Base-by-base conservation (phyloP, 2,888 invertebrate species). In the Melipona bicolor region DNA sequence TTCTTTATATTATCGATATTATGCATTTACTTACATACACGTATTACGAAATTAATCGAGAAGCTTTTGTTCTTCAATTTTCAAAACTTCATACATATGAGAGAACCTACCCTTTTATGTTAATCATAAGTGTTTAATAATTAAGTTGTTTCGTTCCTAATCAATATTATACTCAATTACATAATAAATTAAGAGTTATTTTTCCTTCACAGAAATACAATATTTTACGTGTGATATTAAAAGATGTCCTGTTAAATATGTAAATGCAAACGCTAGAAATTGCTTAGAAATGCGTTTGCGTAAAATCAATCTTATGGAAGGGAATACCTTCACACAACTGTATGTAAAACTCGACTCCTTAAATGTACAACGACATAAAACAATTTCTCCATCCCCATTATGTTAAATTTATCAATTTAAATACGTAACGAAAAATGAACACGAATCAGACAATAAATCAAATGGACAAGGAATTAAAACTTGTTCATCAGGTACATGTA, bases 241-340 rank as follows among this genome's bases (percentile, higher is more conserved):
- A 52, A 56, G 43, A 65, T 36, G 4, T 24, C 15, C 21, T 64
- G 5, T 4, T 65, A 49, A 59, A 62, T 24, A 71, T 36, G 27
- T 21, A 32, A 65, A 36, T 49, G n/a, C 50, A 64, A 49, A 65
- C 49, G 9, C 17, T 71, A 49, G 19, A 17, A 61, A 61, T 61
- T 24, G n/a, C 43, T 62, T 52, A 62, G 80, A 74, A 70, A 76
- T 61, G 70, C 67, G 65, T 83, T 88, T 88, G 72, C 84, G 80
- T 88, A 84, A 84, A 88, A 86, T 90, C 88, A 80, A 90, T 86
- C 83, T 81, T 71, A 69, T 76, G 65, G 59, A 76, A 61, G 75
- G 71, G 24, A 54, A 71, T 67, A 79, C 49, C 69, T 67, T 79
- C 64, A 15, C 56, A 70, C 65, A 49, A 54, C 52, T 71, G 27